These are phyloP conservation scores for Piprites chloris DNA, from an alignment of 2,113 vertebrate species.

Conservation along the genomic window DNA sequence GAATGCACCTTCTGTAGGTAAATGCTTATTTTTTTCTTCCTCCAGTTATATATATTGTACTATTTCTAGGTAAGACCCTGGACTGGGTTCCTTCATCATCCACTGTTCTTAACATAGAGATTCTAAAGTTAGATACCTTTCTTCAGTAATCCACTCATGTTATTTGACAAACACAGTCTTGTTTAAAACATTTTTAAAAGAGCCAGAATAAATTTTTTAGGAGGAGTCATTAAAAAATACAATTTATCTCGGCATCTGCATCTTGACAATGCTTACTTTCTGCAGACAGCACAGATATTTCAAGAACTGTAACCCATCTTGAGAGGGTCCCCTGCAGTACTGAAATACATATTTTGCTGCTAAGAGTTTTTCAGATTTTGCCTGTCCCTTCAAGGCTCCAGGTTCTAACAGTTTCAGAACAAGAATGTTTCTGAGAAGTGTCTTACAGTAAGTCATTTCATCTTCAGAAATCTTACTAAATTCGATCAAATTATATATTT, in stretches of 20 bases:
- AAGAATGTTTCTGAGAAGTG: background rate
- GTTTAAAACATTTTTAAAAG: background rate
- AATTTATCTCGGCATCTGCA: background rate
- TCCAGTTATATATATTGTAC: background rate
- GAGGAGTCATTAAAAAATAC: background rate
- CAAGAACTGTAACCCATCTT: background rate
- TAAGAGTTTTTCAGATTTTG: background rate
- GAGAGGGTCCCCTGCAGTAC: background rate
- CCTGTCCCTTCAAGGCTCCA: background rate
- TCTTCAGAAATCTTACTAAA: background rate
- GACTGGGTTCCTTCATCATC: background rate
- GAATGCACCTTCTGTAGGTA: background rate
- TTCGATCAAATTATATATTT: background rate
- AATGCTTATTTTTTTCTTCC: background rate
- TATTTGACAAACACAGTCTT: background rate
- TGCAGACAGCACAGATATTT: background rate
- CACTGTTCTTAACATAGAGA: background rate
- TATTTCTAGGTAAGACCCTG: background rate
- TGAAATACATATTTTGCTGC: background rate
- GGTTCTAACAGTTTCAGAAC: background rate
- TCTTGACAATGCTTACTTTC: background rate
- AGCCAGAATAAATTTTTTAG: background rate
- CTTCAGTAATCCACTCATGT: background rate
- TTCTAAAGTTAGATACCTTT: background rate
- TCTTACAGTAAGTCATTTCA: background rate